Percentiles rank a stretch among this genome's conserved stretches.
phyloP scores from a whole-genome alignment of 2,797 vertebrate species.

The Arremon brunneinucha region DNA sequence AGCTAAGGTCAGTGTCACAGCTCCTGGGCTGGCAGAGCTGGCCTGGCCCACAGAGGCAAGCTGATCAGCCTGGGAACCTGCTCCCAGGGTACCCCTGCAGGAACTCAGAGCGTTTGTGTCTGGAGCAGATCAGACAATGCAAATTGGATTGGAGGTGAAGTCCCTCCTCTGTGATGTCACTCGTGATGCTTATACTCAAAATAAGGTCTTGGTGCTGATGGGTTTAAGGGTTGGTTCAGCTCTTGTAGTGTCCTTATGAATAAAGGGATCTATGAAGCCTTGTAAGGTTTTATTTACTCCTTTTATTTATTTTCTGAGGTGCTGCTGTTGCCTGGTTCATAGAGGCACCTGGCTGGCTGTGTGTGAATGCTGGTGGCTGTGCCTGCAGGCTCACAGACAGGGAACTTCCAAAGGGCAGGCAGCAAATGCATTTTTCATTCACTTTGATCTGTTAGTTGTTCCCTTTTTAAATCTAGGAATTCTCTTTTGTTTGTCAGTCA shows the following conservation, averaged over 20 bases:
- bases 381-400: not conserved
- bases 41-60: conserved; percentile 6
- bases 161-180: not conserved
- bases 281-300: not conserved
- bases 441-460: not conserved
- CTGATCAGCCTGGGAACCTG: not conserved
- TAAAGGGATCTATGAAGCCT: not conserved
- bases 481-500: not conserved
- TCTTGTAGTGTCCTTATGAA: not conserved
- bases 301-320: not conserved
- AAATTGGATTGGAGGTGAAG: conserved; percentile 1
- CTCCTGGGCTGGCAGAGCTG: not conserved
- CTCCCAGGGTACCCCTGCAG: conserved; percentile 4
- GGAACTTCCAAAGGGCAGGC: not conserved
- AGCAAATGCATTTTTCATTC: not conserved
- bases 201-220: not conserved
- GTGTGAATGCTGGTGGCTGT: not conserved
- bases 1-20: not conserved
- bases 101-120: conserved; percentile 2
- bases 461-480: not conserved
- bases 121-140: conserved; percentile 26
- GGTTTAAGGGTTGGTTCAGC: not conserved
- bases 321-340: not conserved
- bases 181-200: not conserved
- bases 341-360: not conserved